Conservation (phyloP, 2,113 vertebrate genomes). For the Irena cyanogastra region DNA sequence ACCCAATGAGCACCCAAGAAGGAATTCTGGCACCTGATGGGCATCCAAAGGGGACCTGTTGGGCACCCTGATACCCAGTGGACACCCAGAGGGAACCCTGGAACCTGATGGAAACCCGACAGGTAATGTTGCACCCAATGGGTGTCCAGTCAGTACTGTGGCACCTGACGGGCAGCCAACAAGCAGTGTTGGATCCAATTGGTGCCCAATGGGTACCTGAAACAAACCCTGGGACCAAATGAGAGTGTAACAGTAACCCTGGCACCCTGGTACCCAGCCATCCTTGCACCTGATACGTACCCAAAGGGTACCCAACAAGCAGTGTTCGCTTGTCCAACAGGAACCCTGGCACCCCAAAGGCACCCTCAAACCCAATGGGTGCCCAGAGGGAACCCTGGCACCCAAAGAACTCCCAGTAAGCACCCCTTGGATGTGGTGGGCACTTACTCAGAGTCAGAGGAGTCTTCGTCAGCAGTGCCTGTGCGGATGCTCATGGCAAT, state of each 20-base stretch:
- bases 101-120: neutral
- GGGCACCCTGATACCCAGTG: neutral
- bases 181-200: neutral
- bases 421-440: neutral
- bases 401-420: neutral
- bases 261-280: neutral
- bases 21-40: neutral
- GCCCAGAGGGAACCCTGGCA: neutral
- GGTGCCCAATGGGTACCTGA: neutral
- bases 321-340: neutral
- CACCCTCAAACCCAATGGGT: neutral
- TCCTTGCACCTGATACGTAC: neutral
- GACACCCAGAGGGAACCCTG: neutral
- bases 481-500: constrained; percentile 85
- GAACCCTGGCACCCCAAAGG: neutral
- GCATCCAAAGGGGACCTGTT: neutral
- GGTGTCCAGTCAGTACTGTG: neutral
- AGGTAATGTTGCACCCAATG: neutral
- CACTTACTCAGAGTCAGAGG: constrained; percentile 94
- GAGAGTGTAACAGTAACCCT: neutral
- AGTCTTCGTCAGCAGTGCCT: constrained; percentile 86
- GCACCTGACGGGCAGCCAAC: neutral
- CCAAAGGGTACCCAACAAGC: neutral
- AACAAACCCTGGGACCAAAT: neutral
- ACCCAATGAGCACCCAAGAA: neutral